Base-by-base conservation (phyloP, 2,113 vertebrate genomes). In the Struthio camelus region DNA sequence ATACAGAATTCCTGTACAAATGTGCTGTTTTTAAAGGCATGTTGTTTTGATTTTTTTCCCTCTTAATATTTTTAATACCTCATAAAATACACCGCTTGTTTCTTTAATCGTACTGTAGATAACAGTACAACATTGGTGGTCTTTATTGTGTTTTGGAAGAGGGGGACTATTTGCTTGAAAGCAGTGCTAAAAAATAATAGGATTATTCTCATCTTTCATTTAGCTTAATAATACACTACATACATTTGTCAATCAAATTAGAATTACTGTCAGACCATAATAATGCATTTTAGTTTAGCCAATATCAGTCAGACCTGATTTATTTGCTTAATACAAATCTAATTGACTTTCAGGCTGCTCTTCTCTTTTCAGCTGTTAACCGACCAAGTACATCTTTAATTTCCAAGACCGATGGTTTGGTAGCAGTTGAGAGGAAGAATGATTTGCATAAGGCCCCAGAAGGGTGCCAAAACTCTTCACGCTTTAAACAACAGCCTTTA, bases 401-500 rank as follows among this genome's bases (percentile, higher is more conserved):
- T 98, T 98, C 97, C 93, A 98, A 98, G 98, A 98, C 97, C 89
- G 92, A 97, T 97, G 98, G 97, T 96, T 97, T 97, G 96, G 96
- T 97, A 97, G 97, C 96, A 91, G 96, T 97, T 93, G 95, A 97
- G 97, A 97, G 97, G 94, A 97, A 97, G 96, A 96, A 87, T 83
- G 81, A 98, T 98, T 98, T 98, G 97, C 98, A 98, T 98, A 98
- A 96, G 97, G 97, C 97, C 97, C 97, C 98, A 98, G 97, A 98
- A 98, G 98, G 98, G 97, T 98, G 98, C 98, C 98, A 98, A 98
- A 98, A 98, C 98, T 98, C 98, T 98, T 98, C 98, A 98, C 94
- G 97, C 97, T 98, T 98, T 98, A 98, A 98, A 98, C 98, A 98
- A 98, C 98, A 98, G 98, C 97, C 97, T 98, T 98, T 98, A 98